phyloP scores from a whole-genome alignment of 1,140 invertebrate genomes.

The Periplaneta americana region DNA sequence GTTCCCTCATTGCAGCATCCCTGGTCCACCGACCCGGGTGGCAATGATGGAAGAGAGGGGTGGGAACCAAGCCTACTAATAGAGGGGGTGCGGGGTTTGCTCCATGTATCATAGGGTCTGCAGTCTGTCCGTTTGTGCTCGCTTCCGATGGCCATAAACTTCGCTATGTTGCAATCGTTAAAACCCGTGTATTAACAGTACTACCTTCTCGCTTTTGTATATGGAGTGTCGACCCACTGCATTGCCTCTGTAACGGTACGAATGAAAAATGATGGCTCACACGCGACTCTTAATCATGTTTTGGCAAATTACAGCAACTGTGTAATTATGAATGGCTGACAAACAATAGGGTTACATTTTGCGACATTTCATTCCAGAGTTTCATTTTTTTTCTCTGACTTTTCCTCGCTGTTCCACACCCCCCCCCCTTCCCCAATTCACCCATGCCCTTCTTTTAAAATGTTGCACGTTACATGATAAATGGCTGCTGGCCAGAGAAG shows the following conservation, averaged over 20 bases:
- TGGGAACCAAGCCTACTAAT: neutral
- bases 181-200: neutral
- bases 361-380: neutral
- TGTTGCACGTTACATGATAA: neutral
- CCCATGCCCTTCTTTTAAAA: neutral
- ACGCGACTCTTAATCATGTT: neutral
- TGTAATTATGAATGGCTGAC: neutral
- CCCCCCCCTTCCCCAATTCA: neutral
- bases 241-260: neutral
- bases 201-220: neutral
- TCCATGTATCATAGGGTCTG: neutral
- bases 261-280: neutral
- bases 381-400: neutral
- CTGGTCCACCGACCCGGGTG: neutral
- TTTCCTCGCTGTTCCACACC: too few species aligned
- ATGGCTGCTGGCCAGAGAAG: neutral
- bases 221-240: neutral
- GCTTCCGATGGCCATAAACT: neutral
- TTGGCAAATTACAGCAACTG: neutral
- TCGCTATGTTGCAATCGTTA: neutral
- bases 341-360: neutral
- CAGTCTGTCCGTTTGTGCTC: neutral
- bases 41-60: too few species aligned
- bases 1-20: neutral
- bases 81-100: too few species aligned